phyloP scores from a whole-genome alignment of 2,113 vertebrate species.

The Tursiops truncatus region DNA sequence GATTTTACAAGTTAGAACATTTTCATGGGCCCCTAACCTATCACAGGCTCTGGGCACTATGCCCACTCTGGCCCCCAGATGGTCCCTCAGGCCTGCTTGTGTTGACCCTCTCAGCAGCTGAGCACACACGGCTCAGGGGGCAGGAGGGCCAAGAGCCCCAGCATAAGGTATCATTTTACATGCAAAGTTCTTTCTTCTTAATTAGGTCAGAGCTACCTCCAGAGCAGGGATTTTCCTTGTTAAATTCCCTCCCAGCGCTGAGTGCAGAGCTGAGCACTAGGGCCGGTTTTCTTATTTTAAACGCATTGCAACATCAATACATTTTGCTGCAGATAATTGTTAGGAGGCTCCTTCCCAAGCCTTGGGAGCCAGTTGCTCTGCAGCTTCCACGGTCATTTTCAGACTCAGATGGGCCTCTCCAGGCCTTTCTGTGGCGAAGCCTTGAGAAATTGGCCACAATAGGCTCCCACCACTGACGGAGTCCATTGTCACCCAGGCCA shows the following conservation, averaged over 20 bases:
- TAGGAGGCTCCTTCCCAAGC: neutral
- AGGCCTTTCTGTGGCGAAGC: neutral
- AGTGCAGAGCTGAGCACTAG: fast-evolving
- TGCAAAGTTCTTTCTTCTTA: neutral
- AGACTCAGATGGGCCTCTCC: neutral
- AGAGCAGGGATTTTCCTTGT: neutral
- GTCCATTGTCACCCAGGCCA: neutral
- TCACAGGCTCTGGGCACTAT: neutral
- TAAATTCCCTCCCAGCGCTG: fast-evolving
- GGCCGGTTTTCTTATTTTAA: neutral
- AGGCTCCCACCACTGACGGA: neutral
- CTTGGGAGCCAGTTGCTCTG: neutral
- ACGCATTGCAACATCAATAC: neutral
- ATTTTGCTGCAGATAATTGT: neutral
- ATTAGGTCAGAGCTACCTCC: neutral
- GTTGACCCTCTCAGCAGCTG: neutral
- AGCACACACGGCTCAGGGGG: neutral
- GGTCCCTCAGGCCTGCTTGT: neutral
- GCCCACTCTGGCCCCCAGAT: neutral
- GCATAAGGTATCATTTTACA: neutral
- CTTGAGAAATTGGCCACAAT: neutral
- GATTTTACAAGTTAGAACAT: neutral
- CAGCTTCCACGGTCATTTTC: neutral
- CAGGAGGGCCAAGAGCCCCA: neutral
- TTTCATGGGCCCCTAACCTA: neutral